Conservation (phyloP, 2,888 invertebrate species). For the Melanchra persicariae region DNA sequence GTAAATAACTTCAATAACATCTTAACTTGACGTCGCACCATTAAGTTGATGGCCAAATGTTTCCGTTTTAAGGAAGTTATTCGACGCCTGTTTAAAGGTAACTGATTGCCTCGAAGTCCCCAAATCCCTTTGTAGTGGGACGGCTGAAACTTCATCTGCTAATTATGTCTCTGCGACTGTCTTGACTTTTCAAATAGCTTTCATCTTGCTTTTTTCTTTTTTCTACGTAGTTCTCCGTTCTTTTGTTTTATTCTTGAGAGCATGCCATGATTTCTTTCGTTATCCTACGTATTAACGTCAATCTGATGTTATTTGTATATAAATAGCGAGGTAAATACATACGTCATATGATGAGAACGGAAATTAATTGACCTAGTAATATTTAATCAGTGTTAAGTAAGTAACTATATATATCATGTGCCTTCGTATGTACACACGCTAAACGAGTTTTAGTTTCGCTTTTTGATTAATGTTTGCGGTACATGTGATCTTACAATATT, state of each 20-base stretch:
- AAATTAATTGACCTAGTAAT: conserved; percentile 81
- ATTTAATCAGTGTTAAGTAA: conserved; percentile 73
- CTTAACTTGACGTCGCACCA: conserved; percentile 27
- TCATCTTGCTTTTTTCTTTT: conserved; percentile 39
- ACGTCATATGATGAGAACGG: conserved; percentile 75
- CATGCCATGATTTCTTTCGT: conserved; percentile 21
- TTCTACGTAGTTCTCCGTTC: not conserved
- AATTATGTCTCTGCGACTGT: conserved; percentile 58
- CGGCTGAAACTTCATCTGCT: conserved; percentile 52
- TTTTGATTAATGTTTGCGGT: conserved; percentile 60
- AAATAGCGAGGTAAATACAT: conserved; percentile 36
- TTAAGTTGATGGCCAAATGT: conserved; percentile 55
- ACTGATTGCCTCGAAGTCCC: conserved; percentile 64
- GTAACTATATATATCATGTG: conserved; percentile 40
- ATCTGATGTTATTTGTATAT: conserved; percentile 29
- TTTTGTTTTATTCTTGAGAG: conserved; percentile 34
- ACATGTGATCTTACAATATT: conserved; percentile 32
- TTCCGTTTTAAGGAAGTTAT: conserved; percentile 57
- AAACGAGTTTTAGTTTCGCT: conserved; percentile 73
- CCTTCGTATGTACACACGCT: conserved; percentile 62
- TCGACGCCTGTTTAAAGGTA: conserved; percentile 63
- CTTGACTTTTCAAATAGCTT: conserved; percentile 37
- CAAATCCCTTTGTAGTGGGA: conserved; percentile 67
- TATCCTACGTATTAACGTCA: conserved; percentile 7
- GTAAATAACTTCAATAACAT: conserved; percentile 42